Base-by-base conservation (phyloP, 2,888 invertebrate species). In the Acanthoscelides obtectus region DNA sequence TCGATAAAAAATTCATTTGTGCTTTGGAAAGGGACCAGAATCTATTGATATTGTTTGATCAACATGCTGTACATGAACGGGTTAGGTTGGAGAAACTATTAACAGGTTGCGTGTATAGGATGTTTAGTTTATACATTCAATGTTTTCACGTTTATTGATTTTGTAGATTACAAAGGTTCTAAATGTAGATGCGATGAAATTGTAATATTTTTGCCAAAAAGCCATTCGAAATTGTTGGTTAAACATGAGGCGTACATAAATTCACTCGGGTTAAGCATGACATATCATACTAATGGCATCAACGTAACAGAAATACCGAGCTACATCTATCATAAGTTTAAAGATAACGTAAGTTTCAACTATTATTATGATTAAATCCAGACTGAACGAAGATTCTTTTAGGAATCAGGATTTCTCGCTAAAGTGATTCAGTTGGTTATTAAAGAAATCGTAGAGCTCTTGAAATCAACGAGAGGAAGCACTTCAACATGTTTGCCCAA, bases 61-160 rank as follows among this genome's bases (percentile, higher is more conserved):
- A 96, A 84, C 96, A 96, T 86, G 96, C 96, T 66, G 92, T 93
- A 25, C 92, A 95, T 84, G 96, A 96, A 86, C 88, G 96, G 82
- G 90, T 96, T 74, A 87, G 92, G 74, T 87, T 96, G 67, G 96
- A 96, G 85, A 85, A 86, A 72, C 88, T 94, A 73, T 86, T 91
- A 73, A 80, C 86, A 83, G 89, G 92, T 91, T 86, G 67, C 25
- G 66, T 22, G 6, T 6, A 45, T 45, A 4, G 1, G 45, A 45
- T 45, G 6, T 45, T 45, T 12, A 45, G 45, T 45, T 12, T 25
- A 8, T 5, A 25, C 25, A 25, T 25, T 5, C 25, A 8, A 25
- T 25, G 25, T 3, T 25, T 8, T 25, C 45, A 45, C 45, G 17
- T 12, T 4, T 45, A 45, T 12, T 12, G 1, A 45, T 45, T 45